These are phyloP conservation scores for Onthophagus sagittarius DNA, from an alignment of 2,888 invertebrate genomes.

Conservation along the genomic window DNA sequence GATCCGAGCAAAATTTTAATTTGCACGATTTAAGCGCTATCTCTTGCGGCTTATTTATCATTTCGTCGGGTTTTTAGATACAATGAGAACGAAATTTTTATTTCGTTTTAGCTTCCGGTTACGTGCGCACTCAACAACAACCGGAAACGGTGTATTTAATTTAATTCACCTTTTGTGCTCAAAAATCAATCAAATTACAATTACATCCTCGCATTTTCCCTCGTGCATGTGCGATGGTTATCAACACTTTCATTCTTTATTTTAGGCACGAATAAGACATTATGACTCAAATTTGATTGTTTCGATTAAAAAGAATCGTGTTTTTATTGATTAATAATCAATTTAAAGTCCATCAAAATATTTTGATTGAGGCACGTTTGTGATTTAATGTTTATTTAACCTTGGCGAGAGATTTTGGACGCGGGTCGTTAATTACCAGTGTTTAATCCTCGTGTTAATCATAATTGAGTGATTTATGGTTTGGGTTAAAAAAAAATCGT, in stretches of 20 bases:
- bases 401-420: not conserved
- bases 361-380: not conserved
- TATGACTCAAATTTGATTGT: not conserved
- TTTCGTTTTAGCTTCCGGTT: not conserved
- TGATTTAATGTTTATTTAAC: not conserved
- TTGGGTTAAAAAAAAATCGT: not conserved
- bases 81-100: no score
- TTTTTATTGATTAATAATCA: not conserved
- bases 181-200: not conserved
- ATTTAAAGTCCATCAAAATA: not conserved
- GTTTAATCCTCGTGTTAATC: not conserved
- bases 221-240: not conserved
- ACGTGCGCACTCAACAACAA: not conserved
- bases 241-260: not conserved
- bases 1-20: slow-evolving; percentile 50
- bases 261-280: not conserved
- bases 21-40: slow-evolving; percentile 50
- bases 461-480: not conserved
- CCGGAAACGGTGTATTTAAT: not conserved
- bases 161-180: not conserved
- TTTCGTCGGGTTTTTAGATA: no score
- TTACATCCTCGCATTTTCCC: not conserved
- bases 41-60: slow-evolving; percentile 41
- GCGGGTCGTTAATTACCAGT: not conserved
- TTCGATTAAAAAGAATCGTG: not conserved